These are phyloP conservation scores for Lepidocyrtinus sp. DNA, from an alignment of 2,888 invertebrate species.

Conservation along the genomic window DNA sequence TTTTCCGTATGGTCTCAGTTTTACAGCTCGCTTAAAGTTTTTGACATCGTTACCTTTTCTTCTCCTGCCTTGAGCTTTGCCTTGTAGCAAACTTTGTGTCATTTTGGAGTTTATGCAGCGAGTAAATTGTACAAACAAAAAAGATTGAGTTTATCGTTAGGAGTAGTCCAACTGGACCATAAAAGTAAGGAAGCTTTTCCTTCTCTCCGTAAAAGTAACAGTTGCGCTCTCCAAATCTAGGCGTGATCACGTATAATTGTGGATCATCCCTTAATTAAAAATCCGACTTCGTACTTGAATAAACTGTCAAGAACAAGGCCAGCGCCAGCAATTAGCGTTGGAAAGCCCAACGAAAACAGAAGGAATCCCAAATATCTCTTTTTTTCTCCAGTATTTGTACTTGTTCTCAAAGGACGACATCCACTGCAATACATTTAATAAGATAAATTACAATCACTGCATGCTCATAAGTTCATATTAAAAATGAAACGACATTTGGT, in stretches of 20 bases:
- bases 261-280: slow-evolving; percentile 79
- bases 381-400: slow-evolving; percentile 68
- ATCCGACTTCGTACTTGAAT: slow-evolving; percentile 66
- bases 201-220: slow-evolving; percentile 90
- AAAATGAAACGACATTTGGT: neutral
- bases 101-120: slow-evolving; percentile 79
- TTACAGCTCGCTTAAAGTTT: neutral
- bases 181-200: slow-evolving; percentile 88
- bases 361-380: slow-evolving; percentile 66
- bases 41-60: slow-evolving; percentile 64
- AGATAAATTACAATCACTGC: neutral
- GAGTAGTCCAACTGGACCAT: slow-evolving; percentile 86
- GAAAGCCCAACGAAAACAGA: slow-evolving; percentile 67
- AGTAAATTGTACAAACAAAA: slow-evolving; percentile 81
- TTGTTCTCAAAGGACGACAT: slow-evolving; percentile 66
- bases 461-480: neutral
- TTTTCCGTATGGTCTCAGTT: neutral
- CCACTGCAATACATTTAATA: slow-evolving; percentile 53
- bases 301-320: slow-evolving; percentile 65
- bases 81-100: slow-evolving; percentile 73
- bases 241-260: slow-evolving; percentile 75
- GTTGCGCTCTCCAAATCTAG: slow-evolving; percentile 83
- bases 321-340: slow-evolving; percentile 66
- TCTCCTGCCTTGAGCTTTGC: slow-evolving; percentile 70
- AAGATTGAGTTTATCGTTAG: slow-evolving; percentile 84